Evolutionary conservation across 2,888 invertebrate species (phyloP), one percentile per base, ranked within the genome.

Genomic region (Alviniconcha strummeri): DNA sequence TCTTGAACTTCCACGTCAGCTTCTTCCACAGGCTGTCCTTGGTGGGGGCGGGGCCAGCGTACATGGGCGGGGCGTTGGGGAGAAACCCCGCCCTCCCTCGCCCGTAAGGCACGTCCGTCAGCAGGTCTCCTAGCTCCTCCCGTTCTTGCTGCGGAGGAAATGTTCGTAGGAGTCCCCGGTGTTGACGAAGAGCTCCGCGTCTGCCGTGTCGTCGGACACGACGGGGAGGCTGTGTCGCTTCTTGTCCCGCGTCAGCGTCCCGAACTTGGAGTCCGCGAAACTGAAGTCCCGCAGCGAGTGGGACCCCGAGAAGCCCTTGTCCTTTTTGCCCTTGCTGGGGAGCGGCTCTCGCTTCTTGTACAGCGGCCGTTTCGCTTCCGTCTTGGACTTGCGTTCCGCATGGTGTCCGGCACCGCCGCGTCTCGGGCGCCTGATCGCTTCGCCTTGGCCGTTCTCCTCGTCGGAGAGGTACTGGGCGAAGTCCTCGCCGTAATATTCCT

Each of bases 251-350:
- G n/a, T 57, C 13, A 77, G 8, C 1, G 86, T 86, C 74, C 88
- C 87, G 52, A 84, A 83, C 81, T 88, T 88, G 54, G 88, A 85
- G 74, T 88, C 88, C n/a, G 86, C 86, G 75, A 84, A 87, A 55
- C 87, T 88, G 67, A 87, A 88, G 36, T 83, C 79, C 64, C 88
- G 80, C 17, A 88, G 80, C 17, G 85, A 85, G 72, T 60, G 79
- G 64, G 56, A 81, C 11, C 74, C 74, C 0, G 19, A 64, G 11
- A 52, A 15, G 17, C 36, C 36, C 36, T 55, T 52, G 69, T 74
- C 52, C 55, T 83, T 79, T 52, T 83, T 84, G 64, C 19, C 60
- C 64, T 83, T 71, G 17, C 9, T 7, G 7, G 74, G 74, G 5
- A 82, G 17, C 8, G 81, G 36, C 36, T 81, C 82, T 5, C 80